Base-by-base conservation (phyloP, 2,113 vertebrate genomes). In the Pangasianodon hypophthalmus region DNA sequence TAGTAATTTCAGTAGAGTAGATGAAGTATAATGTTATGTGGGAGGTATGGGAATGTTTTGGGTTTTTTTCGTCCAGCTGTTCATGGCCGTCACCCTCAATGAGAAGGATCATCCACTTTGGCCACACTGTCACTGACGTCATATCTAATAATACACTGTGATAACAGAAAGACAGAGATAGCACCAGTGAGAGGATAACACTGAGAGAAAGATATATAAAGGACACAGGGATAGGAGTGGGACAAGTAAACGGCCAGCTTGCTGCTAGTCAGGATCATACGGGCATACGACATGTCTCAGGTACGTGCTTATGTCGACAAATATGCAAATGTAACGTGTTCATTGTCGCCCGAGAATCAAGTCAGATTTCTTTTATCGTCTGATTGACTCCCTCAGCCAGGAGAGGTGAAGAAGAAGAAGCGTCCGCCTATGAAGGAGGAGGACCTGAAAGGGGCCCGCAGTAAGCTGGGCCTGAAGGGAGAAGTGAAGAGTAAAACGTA, bases 401-500 rank as follows among this genome's bases (percentile, higher is more conserved):
- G 90, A 11, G 96, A 96, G 19, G 95, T 98, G 88, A 99, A 96
- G 92, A 97, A 97, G 96, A 99, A 99, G 96, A 99, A 99, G 94
- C 96, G 98, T 26, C 98, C 98, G 81, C 96, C 96, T 1, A 93
- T 99, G 94, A 99, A 99, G 93, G 98, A 97, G 92, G 98, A 99
- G 94, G 98, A 99, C 94, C 95, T 99, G 89, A 99, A 98, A 93
- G 98, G 98, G 92, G 98, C 98, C n/a, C 97, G 96, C 93, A 95
- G 95, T 93, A 98, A 97, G 87, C 96, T 99, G 91, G 85, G 95
- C 48, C 95, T 97, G 91, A 98, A 98, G 94, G 97, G 97, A 83
- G 97, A 97, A 84, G 97, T 98, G 92, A 98, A 98, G 95, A 98
- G 98, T 91, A 99, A 99, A 94, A 99, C 98, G 54, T 99, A 99